Evolutionary conservation across 92 coral and sea anemone genomes (phyloP).

Genomic region (Montipora capitata): DNA sequence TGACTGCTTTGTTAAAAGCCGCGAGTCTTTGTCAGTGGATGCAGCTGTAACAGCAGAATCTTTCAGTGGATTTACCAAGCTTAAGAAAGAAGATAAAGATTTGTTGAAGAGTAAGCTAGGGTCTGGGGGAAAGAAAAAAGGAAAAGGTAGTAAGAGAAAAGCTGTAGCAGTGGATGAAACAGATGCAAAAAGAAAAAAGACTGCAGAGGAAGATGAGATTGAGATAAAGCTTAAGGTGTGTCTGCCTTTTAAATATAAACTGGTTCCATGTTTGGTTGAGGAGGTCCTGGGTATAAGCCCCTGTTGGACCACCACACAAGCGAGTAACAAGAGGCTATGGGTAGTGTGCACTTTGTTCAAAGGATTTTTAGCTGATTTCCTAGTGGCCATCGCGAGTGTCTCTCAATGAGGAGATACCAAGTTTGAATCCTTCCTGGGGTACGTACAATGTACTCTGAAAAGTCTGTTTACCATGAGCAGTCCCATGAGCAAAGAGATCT

Average conservation of each 20-base stretch:
- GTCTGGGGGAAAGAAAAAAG: conserved; percentile 59
- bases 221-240: conserved; percentile 94
- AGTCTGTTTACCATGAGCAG: too few relatives aligned
- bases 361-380: too few relatives aligned
- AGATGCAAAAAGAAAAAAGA: conserved; percentile 71
- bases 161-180: conserved; percentile 71
- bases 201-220: conserved; percentile 81
- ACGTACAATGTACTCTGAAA: too few relatives aligned
- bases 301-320: too few relatives aligned
- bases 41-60: conserved; percentile 84
- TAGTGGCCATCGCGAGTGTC: too few relatives aligned
- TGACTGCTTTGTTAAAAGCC: conserved; percentile 83
- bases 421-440: too few relatives aligned
- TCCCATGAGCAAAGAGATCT: too few relatives aligned
- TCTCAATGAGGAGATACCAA: too few relatives aligned
- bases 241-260: too few relatives aligned
- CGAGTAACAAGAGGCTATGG: too few relatives aligned
- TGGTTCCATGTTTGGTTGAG: not conserved
- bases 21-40: conserved; percentile 80
- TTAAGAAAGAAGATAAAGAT: conserved; percentile 87
- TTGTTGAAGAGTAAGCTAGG: conserved; percentile 90
- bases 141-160: conserved; percentile 79
- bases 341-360: too few relatives aligned
- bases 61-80: conserved; percentile 85
- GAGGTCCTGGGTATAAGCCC: too few relatives aligned